Base-by-base conservation (phyloP, 2,113 vertebrate genomes). In the Labeo catla region DNA sequence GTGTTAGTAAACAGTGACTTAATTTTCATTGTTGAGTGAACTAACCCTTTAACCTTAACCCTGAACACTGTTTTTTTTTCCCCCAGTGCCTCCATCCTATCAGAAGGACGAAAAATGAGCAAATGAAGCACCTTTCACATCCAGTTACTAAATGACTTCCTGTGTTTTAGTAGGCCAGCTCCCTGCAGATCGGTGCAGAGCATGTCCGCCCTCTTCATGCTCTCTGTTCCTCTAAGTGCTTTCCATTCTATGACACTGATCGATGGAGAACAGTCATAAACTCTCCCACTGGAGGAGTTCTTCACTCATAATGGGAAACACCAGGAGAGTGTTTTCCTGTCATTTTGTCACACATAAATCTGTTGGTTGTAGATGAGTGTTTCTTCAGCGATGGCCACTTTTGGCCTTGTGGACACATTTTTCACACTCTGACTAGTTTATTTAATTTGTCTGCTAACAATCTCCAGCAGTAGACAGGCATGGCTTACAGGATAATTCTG, bases 231-330 rank as follows among this genome's bases (percentile, higher is more conserved):
- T 88, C 77, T 81, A 78, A 82, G 85, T 76, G 85, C 76, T 84
- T 89, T 77, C 82, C 76, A 73, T 72, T 66, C 77, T 61, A 68
- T 77, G 61, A 76, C 88, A 57, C 81, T 85, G 72, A 85, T 54
- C 47, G 83, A 89, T 81, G 83, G 74, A 84, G 86, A 80, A 79
- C 52, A 87, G 74, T 84, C 74, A 80, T 89, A 70, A 89, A 86
- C 84, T 86, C 76, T 84, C 81, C 78, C 82, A 57, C 68, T 45
- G 39, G 78, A 70, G 36, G 50, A 66, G 72, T 87, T 85, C 80
- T 85, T 68, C 86, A 84, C 83, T 82, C 78, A 78, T 89, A 84
- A 87, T 81, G 61, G 49, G 79, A 54, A 81, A 81, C 85, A 86
- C 86, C 78, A 54, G 70, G 52, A 81, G 49, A 84, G 39, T 65